Evolutionary conservation across 2,797 vertebrate species (phyloP), one percentile per base, ranked within the genome.

Genomic region (Psittacula echo): DNA sequence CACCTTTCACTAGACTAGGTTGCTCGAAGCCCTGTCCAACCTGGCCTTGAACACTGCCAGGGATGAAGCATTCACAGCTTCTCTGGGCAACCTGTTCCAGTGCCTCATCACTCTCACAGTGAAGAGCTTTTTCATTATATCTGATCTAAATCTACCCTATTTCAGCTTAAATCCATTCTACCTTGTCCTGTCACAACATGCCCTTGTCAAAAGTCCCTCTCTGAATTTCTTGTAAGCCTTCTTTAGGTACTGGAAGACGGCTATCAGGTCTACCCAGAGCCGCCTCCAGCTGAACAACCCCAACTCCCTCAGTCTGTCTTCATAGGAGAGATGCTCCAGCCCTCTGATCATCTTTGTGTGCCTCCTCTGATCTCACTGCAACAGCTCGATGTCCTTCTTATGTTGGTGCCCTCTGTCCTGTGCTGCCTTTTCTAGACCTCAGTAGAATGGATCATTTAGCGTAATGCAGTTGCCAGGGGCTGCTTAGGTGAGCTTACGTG

Each of bases 401-500:
- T 11, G 1, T 8, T 26, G 34, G n/a, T 3, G 4, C 23, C 15
- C 8, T 93, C 34, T 62, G 3, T 60, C 9, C 7, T 42, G 21
- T 34, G 27, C 26, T 37, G 18, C 7, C 4, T 22, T 58, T 74
- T 19, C 19, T 22, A 30, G 34, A 13, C 39, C 18, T 37, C 10
- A n/a, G 37, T 62, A 70, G 89, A 88, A 72, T 19, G 2, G 37
- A 20, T 62, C 11, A 62, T 80, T 81, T 76, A 42, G 45, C 13
- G 8, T 6, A 83, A 65, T 34, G 5, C 1, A 34, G 2, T 32
- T 65, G 6, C 21, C 17, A 71, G 39, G 10, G 29, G 5, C 44
- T 68, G 16, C 12, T 72, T 65, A 42, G 42, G 9, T 0, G 3
- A 77, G 9, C 13, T 22, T 4, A 5, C 2, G 4, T 30, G 16